Base-by-base conservation (phyloP, 2,797 vertebrate species). In the Microctenopoma lineatum region DNA sequence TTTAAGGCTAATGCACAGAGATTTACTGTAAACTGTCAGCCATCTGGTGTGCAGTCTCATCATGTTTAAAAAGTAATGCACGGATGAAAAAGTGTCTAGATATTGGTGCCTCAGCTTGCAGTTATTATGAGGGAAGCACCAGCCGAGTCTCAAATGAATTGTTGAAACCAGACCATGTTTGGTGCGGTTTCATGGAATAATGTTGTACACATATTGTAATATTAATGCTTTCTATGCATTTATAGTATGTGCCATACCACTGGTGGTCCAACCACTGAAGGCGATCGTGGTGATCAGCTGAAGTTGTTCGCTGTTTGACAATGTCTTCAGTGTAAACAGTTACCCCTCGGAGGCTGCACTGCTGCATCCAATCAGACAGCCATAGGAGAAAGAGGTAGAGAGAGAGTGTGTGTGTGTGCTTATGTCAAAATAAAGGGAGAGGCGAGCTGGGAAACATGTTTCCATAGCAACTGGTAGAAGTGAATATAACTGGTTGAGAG, bases 401-500 rank as follows among this genome's bases (percentile, higher is more conserved):
- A 47, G 50, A 1, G 53, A 52, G 59, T 1, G 21, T 21, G 21
- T 21, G 21, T 52, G 66, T 15, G 46, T 42, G 68, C 44, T 80
- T 75, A 87, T 86, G 81, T 89, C 81, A 89, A 86, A 89, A 81
- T 82, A 84, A 58, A 46, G 82, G 80, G 72, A 80, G 70, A 84
- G 70, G 66, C 61, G 71, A 83, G 72, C 74, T 52, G 80, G 85
- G 79, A 87, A 89, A 87, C 66, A 80, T 47, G 92, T 94, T 92
- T 90, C 93, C 91, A 94, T 94, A 80, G 92, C 81, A 93, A 94
- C 92, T 87, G 83, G 80, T 90, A 84, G 89, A 85, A 86, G 87
- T 84, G 81, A 92, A 86, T 89, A 84, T 92, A 91, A 89, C 91
- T 90, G 90, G 87, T 87, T 86, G 85, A 92, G 85, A 91, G 85